Base-by-base conservation (phyloP, 1,140 invertebrate genomes). In the Nautilus pompilius region DNA sequence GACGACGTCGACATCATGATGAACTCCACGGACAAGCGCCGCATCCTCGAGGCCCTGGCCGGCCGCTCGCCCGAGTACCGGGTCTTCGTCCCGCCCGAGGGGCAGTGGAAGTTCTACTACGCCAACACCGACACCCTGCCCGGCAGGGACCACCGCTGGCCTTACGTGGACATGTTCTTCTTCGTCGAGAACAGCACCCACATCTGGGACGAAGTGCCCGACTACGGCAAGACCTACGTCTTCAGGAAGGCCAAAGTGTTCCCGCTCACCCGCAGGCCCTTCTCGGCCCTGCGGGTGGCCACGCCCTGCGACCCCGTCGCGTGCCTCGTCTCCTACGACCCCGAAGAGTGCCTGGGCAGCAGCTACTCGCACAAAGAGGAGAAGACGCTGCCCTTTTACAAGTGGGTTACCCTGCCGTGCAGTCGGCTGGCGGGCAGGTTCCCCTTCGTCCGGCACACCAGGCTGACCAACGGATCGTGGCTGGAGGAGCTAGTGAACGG, bases 91-190 rank as follows among this genome's bases (percentile, higher is more conserved):
- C 45, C 36, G 20, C 1, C 28, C 54, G 28, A 4, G 17, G 20
- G 41, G 28, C 68, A 69, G 20, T 77, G 72, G 72, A 77, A 77
- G 60, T 75, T 77, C 36, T 74, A 63, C 45, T 59, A 60, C 57
- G 65, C 55, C 17, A 41, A 41, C 8, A 8, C 61, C 5, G 46
- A 59, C 1, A 60, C 60, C 3, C 59, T 73, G n/a, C 24, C 51
- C 8, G 53, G 68, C n/a, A 48, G 54, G 58, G 46, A 63, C 3
- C 70, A 64, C 54, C 55, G 69, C 17, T 80, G 75, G 76, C 78
- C 78, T 15, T 80, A 71, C 60, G 62, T 80, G 26, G 78, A 80
- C 53, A 73, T 80, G 41, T 80, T 79, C 60, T 78, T 80, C 60
- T 79, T 71, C 60, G 30, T 22, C 1, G 71, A 75, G 62, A 77